Conservation (phyloP, 92 coral and sea anemone genomes). For the Zoanthus gigantus region DNA sequence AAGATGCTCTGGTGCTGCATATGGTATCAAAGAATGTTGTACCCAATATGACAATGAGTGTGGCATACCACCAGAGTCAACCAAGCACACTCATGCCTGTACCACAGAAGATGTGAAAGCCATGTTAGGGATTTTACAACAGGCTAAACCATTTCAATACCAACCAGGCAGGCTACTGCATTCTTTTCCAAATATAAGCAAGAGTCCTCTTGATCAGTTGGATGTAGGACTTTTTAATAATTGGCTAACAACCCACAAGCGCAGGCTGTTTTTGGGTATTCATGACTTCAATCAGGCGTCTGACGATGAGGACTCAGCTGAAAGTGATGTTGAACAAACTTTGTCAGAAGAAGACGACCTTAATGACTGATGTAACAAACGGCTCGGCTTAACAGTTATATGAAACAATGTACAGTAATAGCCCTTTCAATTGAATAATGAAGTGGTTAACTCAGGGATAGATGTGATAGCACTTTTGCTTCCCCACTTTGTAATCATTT, state of each 20-base stretch:
- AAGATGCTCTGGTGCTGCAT: constrained; percentile 38
- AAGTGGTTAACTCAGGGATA: neutral
- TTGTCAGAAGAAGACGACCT: neutral
- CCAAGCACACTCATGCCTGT: constrained; percentile 64
- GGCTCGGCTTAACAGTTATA: neutral
- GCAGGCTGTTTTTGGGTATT: constrained; percentile 19
- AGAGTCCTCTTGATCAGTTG: constrained; percentile 65
- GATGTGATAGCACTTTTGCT: constrained; percentile 1
- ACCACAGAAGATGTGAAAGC: constrained; percentile 55
- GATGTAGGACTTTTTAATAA: constrained; percentile 36
- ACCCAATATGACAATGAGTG: constrained; percentile 41
- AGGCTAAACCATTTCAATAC: constrained; percentile 41
- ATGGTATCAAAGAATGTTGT: constrained; percentile 29
- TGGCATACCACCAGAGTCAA: constrained; percentile 49
- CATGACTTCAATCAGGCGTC: neutral
- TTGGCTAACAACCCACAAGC: constrained; percentile 62
- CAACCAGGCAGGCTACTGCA: constrained; percentile 40
- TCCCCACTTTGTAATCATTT: neutral
- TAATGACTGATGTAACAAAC: neutral
- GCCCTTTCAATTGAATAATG: neutral
- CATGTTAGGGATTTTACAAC: constrained; percentile 30
- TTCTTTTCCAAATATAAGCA: constrained; percentile 52
- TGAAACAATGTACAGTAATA: neutral
- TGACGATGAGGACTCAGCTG: neutral
- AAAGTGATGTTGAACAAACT: constrained; percentile 2